Percentiles rank a stretch among this genome's conserved stretches.
Conservation (phyloP, 2,113 vertebrate genomes). For the Pyxicephalus adspersus region DNA sequence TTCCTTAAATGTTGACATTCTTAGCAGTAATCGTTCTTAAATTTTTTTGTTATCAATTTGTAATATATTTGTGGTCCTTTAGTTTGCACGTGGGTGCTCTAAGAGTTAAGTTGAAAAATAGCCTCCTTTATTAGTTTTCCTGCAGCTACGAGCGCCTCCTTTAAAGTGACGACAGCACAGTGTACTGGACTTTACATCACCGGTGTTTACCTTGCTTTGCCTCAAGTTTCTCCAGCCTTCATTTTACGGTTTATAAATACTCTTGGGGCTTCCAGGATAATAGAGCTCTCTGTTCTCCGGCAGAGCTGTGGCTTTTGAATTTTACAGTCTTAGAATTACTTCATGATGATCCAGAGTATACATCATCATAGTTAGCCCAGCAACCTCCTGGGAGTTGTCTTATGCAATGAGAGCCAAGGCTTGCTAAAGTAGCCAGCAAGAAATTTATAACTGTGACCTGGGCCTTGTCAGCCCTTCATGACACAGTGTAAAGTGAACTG, state of each 20-base stretch:
- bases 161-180: constrained; percentile 49
- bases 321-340: constrained; percentile 69
- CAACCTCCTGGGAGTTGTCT: constrained; percentile 67
- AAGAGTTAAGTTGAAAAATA: constrained; percentile 26
- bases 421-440: constrained; percentile 70
- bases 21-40: too few species aligned
- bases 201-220: constrained; percentile 52
- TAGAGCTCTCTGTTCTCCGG: constrained; percentile 66
- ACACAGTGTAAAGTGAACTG: constrained; percentile 70
- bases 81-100: too few species aligned
- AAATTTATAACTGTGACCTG: constrained; percentile 74
- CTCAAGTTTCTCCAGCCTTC: constrained; percentile 62
- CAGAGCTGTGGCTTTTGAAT: constrained; percentile 68
- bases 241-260: constrained; percentile 61
- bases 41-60: too few species aligned
- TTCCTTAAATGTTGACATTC: too few species aligned
- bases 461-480: constrained; percentile 71
- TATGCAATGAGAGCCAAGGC: constrained; percentile 63
- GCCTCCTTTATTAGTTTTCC: constrained; percentile 17
- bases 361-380: constrained; percentile 64
- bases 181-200: constrained; percentile 26
- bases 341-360: constrained; percentile 71
- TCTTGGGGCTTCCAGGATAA: constrained; percentile 64
- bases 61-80: too few species aligned
- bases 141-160: constrained; percentile 37